Conservation (phyloP, 2,113 vertebrate species). For the Mustela nigripes region DNA sequence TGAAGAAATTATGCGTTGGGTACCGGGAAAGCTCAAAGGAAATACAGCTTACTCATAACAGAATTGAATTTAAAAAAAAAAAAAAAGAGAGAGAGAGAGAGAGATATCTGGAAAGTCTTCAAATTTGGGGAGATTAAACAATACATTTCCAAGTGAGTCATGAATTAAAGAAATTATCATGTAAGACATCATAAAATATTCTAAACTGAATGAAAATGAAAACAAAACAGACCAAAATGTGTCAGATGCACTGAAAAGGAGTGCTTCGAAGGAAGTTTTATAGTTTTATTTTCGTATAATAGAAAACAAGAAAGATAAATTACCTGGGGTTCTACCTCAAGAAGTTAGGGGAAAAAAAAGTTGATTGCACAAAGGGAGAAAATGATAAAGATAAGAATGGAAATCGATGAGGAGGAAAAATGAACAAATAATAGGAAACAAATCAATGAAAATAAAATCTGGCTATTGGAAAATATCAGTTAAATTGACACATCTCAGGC, state of each 20-base stretch:
- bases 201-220: background rate
- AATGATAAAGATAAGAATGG: background rate
- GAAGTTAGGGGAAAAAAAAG: background rate
- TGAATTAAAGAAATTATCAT: background rate
- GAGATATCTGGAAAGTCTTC: background rate
- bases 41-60: background rate
- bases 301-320: background rate
- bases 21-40: background rate
- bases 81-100: background rate
- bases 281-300: background rate
- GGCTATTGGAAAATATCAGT: background rate
- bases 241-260: background rate
- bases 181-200: background rate
- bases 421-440: background rate
- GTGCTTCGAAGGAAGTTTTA: background rate
- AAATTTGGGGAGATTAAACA: background rate
- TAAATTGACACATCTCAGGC: background rate
- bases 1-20: background rate
- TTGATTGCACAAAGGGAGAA: background rate
- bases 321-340: background rate
- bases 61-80: background rate
- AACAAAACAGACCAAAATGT: background rate
- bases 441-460: background rate
- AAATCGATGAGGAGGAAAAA: slow-evolving; percentile 5
- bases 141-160: background rate